These are phyloP conservation scores for Apus apus DNA, from an alignment of 2,113 vertebrate genomes.

Conservation along the genomic window DNA sequence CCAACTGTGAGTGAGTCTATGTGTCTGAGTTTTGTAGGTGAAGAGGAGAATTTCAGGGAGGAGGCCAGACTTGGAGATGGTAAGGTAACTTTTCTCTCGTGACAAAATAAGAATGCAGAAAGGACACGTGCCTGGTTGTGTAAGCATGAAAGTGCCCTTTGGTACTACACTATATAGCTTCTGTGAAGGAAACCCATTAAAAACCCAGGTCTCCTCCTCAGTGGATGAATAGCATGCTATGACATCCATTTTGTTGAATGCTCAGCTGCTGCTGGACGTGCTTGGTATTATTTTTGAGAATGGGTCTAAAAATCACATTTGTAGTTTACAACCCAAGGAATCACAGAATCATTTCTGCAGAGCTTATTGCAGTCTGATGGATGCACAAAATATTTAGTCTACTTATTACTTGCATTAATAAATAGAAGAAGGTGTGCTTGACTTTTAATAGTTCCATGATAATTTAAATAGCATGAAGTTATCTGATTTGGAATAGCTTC, in stretches of 20 bases:
- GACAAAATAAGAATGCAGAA: neutral
- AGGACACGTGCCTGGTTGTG: neutral
- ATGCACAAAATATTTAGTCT: neutral
- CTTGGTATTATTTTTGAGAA: neutral
- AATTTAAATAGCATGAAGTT: neutral
- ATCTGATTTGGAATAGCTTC: neutral
- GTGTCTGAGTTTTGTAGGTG: neutral
- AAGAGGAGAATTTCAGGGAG: neutral
- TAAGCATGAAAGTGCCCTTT: neutral
- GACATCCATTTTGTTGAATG: neutral
- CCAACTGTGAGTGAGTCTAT: neutral
- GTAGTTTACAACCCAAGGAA: neutral
- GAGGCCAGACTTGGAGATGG: neutral
- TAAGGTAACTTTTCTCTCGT: neutral
- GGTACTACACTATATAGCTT: neutral
- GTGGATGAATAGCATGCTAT: neutral
- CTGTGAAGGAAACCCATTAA: neutral
- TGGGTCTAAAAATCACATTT: neutral
- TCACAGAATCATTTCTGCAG: neutral
- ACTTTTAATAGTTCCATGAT: neutral
- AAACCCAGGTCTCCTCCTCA: neutral
- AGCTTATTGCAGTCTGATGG: neutral
- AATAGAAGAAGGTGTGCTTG: neutral
- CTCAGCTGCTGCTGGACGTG: neutral
- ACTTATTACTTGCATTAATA: neutral